Base-by-base conservation (phyloP, 2,113 vertebrate genomes). In the Siniperca knerii region DNA sequence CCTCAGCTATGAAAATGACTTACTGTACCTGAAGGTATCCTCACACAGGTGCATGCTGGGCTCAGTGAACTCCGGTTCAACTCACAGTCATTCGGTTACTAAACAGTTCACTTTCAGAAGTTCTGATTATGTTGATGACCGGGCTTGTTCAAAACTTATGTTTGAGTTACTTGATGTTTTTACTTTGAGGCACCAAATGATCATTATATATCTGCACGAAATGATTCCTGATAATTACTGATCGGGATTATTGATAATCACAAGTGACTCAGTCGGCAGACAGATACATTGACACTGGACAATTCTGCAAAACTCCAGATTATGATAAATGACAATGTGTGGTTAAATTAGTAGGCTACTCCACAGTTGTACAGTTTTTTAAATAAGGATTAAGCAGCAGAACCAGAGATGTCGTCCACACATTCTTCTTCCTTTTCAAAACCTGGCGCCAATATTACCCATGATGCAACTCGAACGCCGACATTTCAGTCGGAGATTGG, bases 1-100 rank as follows among this genome's bases (percentile, higher is more conserved):
- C 81, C 89, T 86, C 86, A 86, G 74, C 21, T 83, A 90, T 82
- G 87, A 62, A 82, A 66, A 87, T 64, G 1, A 81, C n/a, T 44
- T 16, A 46, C n/a, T 77, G 75, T 71, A 79, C 67, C 72, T 77
- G 79, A 67, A 91, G 84, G 76, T 35, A 68, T 64, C 72, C 20
- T 78, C 73, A 73, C 52, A 75, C 66, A 82, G 79, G 54, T 77
- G 66, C 0, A 75, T 0, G 76, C 29, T 66, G 54, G 11, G 55
- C n/a, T 46, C 69, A 25, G 55, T 64, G 62, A 75, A 74, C 85
- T 75, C 64, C 20, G 29, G 23, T 62, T 86, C 70, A 87, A 66
- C 77, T 71, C 68, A 6, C 40, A 15, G 42, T n/a, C 55, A 33
- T 12, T 7, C 12, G 8, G 6, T 58, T 64, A 37, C 29, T 10